Conservation (phyloP, 1,140 invertebrate genomes). For the Rhyacophila brunnea region DNA sequence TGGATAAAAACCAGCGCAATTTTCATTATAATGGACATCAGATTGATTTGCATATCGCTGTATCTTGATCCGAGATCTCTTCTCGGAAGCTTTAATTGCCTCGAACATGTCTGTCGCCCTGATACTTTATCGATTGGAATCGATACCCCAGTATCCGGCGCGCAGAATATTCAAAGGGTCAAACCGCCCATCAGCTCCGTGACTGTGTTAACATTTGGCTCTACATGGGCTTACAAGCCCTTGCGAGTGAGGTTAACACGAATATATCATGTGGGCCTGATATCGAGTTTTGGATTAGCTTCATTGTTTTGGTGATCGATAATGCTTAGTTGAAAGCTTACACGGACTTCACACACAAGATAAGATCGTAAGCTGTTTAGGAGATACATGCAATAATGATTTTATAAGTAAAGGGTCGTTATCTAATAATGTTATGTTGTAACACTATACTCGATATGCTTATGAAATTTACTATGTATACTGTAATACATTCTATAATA, state of each 20-base stretch:
- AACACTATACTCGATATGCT: too few relatives aligned
- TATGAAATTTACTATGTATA: too few relatives aligned
- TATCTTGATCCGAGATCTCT: slow-evolving; percentile 14
- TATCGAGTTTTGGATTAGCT: too few relatives aligned
- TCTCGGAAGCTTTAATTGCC: slow-evolving; percentile 20
- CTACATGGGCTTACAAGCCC: slow-evolving; percentile 1
- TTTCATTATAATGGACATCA: neutral
- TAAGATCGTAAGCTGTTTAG: too few relatives aligned
- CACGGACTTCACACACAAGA: too few relatives aligned
- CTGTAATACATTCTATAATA: too few relatives aligned
- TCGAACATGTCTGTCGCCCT: slow-evolving; percentile 7
- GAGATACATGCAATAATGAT: too few relatives aligned
- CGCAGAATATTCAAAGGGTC: slow-evolving; percentile 3
- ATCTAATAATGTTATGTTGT: too few relatives aligned
- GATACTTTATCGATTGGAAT: slow-evolving; percentile 11
- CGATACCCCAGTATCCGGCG: slow-evolving; percentile 3
- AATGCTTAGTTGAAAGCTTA: too few relatives aligned
- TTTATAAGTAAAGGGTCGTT: too few relatives aligned
- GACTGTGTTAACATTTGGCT: slow-evolving; percentile 7
- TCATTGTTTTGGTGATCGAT: too few relatives aligned
- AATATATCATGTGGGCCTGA: too few relatives aligned
- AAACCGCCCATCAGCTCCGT: slow-evolving; percentile 3
- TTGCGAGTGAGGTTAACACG: neutral
- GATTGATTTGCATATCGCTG: slow-evolving; percentile 9
- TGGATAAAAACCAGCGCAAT: neutral